phyloP scores from a whole-genome alignment of 2,888 invertebrate genomes.

The Tridacna crocea region DNA sequence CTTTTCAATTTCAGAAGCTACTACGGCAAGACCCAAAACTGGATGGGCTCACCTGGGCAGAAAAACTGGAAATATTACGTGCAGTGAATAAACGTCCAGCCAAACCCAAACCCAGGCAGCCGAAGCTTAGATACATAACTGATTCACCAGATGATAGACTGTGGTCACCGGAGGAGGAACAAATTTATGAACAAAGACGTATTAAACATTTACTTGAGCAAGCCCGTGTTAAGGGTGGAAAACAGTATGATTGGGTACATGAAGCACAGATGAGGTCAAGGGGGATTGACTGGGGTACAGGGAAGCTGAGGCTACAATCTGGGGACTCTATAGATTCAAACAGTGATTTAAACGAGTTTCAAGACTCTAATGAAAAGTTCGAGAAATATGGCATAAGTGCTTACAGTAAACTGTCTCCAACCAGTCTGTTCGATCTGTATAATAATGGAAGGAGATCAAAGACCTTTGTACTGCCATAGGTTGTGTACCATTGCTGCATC shows the following conservation, averaged over 20 bases:
- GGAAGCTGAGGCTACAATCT: conserved; percentile 21
- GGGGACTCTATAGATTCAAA: neutral
- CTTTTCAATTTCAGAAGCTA: conserved; percentile 44
- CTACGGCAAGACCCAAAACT: conserved; percentile 48
- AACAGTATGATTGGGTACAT: conserved; percentile 67
- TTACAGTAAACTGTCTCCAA: conserved; percentile 29
- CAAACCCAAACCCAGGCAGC: conserved; percentile 58
- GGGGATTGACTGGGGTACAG: conserved; percentile 50
- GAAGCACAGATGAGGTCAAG: conserved; percentile 52
- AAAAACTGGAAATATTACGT: conserved; percentile 68
- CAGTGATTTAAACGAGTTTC: neutral
- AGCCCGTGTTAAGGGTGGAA: conserved; percentile 67
- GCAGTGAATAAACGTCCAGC: conserved; percentile 66
- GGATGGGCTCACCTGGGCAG: conserved; percentile 65
- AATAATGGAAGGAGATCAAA: conserved; percentile 45
- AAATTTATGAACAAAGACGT: conserved; percentile 68
- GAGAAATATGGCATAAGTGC: conserved; percentile 56
- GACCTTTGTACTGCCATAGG: conserved; percentile 8
- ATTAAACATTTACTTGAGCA: conserved; percentile 71
- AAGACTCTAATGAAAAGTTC: conserved; percentile 4
- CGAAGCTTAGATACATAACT: conserved; percentile 62
- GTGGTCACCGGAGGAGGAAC: conserved; percentile 58
- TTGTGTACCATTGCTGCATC: no score
- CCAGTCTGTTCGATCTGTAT: conserved; percentile 38
- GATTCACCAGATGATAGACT: conserved; percentile 42